Percentiles rank a stretch among this genome's conserved stretches.
Evolutionary conservation across 2,797 vertebrate genomes (phyloP).

Genomic region (Buphagus erythrorhynchus): DNA sequence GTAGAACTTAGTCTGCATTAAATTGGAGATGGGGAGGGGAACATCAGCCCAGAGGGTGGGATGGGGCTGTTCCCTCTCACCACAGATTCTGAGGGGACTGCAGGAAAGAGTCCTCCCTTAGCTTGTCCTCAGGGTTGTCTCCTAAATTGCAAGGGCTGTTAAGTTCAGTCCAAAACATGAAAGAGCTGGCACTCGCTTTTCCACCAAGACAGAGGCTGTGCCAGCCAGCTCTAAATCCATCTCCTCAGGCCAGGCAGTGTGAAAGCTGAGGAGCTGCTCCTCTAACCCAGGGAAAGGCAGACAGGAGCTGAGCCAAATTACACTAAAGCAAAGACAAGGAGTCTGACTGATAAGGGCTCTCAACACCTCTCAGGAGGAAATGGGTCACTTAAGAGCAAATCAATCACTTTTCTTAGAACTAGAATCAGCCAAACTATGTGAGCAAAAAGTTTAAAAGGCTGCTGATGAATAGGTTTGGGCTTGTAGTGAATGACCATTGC

Average conservation of each 20-base stretch:
- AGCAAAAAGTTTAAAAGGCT: not conserved
- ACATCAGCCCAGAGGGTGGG: not conserved
- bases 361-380: not conserved
- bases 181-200: not conserved
- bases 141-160: not conserved
- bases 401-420: not conserved
- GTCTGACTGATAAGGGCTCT: not conserved
- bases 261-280: not conserved
- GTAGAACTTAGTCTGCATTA: not conserved
- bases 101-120: not conserved
- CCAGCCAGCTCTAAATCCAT: not conserved
- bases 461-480: not conserved
- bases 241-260: not conserved
- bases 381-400: not conserved
- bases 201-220: not conserved
- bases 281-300: not conserved
- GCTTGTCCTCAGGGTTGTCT: not conserved
- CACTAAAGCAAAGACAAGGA: not conserved
- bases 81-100: accelerated
- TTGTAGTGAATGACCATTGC: not conserved
- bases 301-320: not conserved
- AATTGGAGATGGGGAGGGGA: not conserved
- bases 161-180: not conserved
- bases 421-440: not conserved
- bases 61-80: not conserved